phyloP scores from a whole-genome alignment of 2,888 invertebrate species.

The Troilus luridus region DNA sequence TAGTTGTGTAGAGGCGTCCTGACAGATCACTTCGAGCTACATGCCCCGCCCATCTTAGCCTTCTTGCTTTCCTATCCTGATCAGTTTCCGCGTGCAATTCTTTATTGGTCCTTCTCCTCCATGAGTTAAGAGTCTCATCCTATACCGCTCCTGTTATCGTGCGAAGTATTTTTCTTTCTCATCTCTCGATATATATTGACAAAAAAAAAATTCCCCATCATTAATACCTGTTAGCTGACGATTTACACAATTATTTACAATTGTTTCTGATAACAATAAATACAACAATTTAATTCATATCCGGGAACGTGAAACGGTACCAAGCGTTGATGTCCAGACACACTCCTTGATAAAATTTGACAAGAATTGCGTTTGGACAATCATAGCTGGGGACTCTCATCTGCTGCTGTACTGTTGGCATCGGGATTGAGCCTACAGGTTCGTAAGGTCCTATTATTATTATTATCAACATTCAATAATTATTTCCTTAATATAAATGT shows the following conservation, averaged over 20 bases:
- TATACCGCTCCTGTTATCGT: no score
- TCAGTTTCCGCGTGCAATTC: no score
- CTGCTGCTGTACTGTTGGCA: background rate
- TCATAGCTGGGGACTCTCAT: slow-evolving; percentile 73
- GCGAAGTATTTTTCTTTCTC: no score
- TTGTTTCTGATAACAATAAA: background rate
- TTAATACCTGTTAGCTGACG: background rate
- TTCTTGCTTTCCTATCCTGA: no score
- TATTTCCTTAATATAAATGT: background rate
- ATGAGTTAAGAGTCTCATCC: no score
- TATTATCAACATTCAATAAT: background rate
- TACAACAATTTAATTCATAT: background rate
- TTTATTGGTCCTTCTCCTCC: no score
- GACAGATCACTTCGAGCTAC: no score
- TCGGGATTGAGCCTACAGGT: background rate
- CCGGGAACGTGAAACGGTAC: slow-evolving; percentile 66
- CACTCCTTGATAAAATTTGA: slow-evolving; percentile 71
- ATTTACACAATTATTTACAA: background rate
- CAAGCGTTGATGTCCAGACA: slow-evolving; percentile 73
- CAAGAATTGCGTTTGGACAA: slow-evolving; percentile 77
- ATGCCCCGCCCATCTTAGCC: no score
- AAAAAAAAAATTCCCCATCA: no score
- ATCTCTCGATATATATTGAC: no score
- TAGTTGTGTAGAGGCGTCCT: no score
- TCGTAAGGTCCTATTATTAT: background rate